These are phyloP conservation scores for Lepetodrilus schrolli DNA, from an alignment of 2,888 invertebrate species.

Conservation along the genomic window DNA sequence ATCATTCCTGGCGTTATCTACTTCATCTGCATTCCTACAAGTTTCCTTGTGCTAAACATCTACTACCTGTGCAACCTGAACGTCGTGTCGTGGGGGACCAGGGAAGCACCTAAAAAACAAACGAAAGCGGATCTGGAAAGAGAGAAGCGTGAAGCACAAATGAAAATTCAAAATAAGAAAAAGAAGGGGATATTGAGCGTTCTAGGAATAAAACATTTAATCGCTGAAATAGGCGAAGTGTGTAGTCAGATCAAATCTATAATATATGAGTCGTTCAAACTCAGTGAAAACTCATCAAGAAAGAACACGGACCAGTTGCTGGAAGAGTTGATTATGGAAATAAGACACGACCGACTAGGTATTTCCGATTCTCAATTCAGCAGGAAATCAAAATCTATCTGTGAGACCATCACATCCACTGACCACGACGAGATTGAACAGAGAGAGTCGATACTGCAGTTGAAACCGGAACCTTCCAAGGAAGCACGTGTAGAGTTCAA, in stretches of 20 bases:
- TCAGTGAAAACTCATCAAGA: slow-evolving; percentile 32
- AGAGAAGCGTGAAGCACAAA: slow-evolving; percentile 82
- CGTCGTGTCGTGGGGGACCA: slow-evolving; percentile 94
- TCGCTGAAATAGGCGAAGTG: slow-evolving; percentile 56
- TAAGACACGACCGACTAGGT: slow-evolving; percentile 35
- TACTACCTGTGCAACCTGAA: slow-evolving; percentile 96
- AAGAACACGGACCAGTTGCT: slow-evolving; percentile 51
- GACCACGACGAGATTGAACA: neutral
- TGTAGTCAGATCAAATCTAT: slow-evolving; percentile 44
- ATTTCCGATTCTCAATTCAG: slow-evolving; percentile 7
- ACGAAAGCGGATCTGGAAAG: slow-evolving; percentile 79
- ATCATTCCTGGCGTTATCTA: slow-evolving; percentile 84
- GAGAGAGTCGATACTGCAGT: neutral
- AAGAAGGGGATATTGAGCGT: slow-evolving; percentile 81
- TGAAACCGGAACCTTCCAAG: neutral
- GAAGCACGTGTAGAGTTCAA: neutral
- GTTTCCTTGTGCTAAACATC: slow-evolving; percentile 93
- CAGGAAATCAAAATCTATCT: neutral
- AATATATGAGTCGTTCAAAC: slow-evolving; percentile 11
- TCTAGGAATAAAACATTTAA: slow-evolving; percentile 54
- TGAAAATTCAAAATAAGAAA: slow-evolving; percentile 80
- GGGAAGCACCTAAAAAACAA: slow-evolving; percentile 80
- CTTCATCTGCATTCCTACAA: slow-evolving; percentile 93
- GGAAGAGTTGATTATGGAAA: slow-evolving; percentile 54
- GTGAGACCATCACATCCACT: slow-evolving; percentile 30